A percentile compares a stretch with the other conserved stretches of the same genome.
Evolutionary conservation across 53 echinoderm and acorn worm species (phyloP).

Genomic region (Mesocentrotus franciscanus): DNA sequence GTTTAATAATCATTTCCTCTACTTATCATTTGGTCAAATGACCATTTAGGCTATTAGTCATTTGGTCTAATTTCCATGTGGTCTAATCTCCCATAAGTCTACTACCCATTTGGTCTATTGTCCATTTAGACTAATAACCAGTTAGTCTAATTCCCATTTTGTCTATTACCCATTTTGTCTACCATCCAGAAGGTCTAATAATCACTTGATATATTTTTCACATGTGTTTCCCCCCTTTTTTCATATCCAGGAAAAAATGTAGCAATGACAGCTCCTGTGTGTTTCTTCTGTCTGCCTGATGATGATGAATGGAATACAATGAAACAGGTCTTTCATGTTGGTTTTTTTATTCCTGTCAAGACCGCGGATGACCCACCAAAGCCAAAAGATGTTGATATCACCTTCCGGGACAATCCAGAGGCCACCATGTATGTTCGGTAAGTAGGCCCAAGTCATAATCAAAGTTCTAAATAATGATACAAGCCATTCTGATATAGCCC

Average conservation of each 20-base stretch:
- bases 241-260: slow-evolving; percentile 60
- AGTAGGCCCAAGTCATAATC: neutral
- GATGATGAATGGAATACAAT: slow-evolving; percentile 69
- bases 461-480: neutral
- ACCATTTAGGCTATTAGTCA: no score
- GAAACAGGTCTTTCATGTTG: slow-evolving; percentile 61
- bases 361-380: slow-evolving; percentile 58
- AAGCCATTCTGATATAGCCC: no score
- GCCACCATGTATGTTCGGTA: slow-evolving; percentile 73
- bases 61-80: no score
- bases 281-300: slow-evolving; percentile 60
- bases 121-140: no score
- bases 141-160: no score
- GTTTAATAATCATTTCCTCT: no score
- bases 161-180: no score
- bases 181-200: no score
- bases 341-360: slow-evolving; percentile 64
- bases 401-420: slow-evolving; percentile 65
- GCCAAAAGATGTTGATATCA: slow-evolving; percentile 68
- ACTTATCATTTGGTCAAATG: no score
- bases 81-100: no score
- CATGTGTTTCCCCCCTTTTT: no score
- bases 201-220: neutral
- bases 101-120: no score
- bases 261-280: slow-evolving; percentile 74